Base-by-base conservation (phyloP, 2,797 vertebrate genomes). In the Notolabrus celidotus region DNA sequence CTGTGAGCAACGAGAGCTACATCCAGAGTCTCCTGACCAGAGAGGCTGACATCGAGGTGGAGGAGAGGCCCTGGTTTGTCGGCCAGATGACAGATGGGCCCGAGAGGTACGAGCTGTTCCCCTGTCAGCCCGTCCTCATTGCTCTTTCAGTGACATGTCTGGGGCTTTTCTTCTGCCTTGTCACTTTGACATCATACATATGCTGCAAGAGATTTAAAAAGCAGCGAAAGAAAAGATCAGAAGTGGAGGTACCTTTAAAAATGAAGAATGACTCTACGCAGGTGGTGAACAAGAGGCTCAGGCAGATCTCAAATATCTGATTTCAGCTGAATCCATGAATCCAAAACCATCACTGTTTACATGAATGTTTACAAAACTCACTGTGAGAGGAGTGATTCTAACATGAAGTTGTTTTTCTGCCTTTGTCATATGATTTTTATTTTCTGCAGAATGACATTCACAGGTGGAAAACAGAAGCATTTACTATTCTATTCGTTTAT, bases 1-100 rank as follows among this genome's bases (percentile, higher is more conserved):
- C 97, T 0, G 95, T 99, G 60, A 97, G 96, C 88, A 99, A 99
- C 0, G 98, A 99, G 86, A 99, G 96, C 78, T 99, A 98, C 77
- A 96, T 99, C 31, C 97, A 97, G 85, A 98, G 93, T 73, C 92
- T 99, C 74, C 91, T 99, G 64, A 95, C 94, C 80, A 95, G 95
- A 79, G 96, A 96, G 73, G 91, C 95, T 22, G 96, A 97, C 67
- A 95, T 96, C 64, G 97, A 95, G 50, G 88, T 97, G 45, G 97
- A 99, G 81, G 97, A 99, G 88, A 96, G 94, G 70, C 91, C 88
- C 36, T 93, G 86, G 92, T 85, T 86, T 56, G 60, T 90, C 23
- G 89, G 88, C 31, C 92, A 90, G 83, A 94, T 96, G 83, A 95
- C 93, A 82, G 95, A 95, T 53, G 86, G 89, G 86, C 95, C 66